Conservation (phyloP, 1,140 invertebrate genomes). For the Drosophila miranda region DNA sequence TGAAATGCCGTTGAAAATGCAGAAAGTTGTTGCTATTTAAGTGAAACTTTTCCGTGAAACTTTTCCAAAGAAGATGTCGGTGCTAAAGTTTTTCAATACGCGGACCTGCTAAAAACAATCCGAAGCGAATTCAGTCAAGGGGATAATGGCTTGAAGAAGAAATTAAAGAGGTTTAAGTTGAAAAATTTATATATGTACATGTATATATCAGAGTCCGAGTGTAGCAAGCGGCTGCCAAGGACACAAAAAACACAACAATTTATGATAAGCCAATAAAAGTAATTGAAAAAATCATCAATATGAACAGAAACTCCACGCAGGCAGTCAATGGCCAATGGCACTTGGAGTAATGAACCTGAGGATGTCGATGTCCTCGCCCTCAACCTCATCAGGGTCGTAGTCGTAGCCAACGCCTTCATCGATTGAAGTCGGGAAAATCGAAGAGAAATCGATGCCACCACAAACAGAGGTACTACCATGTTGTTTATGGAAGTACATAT, state of each 20-base stretch:
- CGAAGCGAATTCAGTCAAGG: conserved; percentile 5
- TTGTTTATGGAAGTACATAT: conserved; percentile 42
- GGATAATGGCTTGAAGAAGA: conserved; percentile 3
- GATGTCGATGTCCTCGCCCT: neutral
- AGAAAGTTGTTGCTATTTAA: conserved; percentile 64
- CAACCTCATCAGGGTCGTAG: neutral
- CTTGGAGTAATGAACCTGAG: conserved; percentile 29
- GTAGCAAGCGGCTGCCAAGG: conserved; percentile 42
- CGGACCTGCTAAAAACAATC: conserved; percentile 52
- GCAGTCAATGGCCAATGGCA: conserved; percentile 19
- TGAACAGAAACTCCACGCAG: conserved; percentile 10
- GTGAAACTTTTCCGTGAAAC: conserved; percentile 22
- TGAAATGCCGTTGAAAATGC: conserved; percentile 38
- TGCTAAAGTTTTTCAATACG: conserved; percentile 69
- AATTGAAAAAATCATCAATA: conserved; percentile 62
- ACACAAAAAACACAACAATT: conserved; percentile 59
- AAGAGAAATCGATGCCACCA: conserved; percentile 1
- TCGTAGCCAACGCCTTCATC: conserved; percentile 14
- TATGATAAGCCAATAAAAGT: conserved; percentile 77
- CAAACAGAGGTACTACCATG: conserved; percentile 3
- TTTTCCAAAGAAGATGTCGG: conserved; percentile 4
- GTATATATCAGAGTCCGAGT: conserved; percentile 1
- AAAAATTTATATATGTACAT: conserved; percentile 1
- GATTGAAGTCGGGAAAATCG: conserved; percentile 24
- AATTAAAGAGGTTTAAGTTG: conserved; percentile 20